Evolutionary conservation across 2,888 invertebrate genomes (phyloP).

Genomic region (Arctia plantaginis): DNA sequence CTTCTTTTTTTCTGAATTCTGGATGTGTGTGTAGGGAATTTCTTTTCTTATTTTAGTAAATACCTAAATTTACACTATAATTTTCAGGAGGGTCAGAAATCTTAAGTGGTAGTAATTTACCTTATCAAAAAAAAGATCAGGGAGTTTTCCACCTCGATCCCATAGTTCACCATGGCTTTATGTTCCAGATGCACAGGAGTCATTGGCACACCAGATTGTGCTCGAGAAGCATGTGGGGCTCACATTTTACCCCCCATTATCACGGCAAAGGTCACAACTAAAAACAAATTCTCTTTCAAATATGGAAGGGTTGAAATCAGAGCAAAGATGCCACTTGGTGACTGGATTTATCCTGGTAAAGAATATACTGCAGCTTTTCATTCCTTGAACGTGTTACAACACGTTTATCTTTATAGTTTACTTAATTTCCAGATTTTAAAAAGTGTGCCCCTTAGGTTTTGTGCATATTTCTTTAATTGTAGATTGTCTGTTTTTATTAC

Average conservation of each 20-base stretch:
- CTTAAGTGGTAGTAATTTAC: no score
- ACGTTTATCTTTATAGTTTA: background rate
- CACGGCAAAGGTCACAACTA: constrained; percentile 89
- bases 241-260: constrained; percentile 90
- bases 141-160: background rate
- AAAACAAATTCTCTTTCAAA: constrained; percentile 88
- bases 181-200: constrained; percentile 81
- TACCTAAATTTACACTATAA: no score
- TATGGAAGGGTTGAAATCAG: constrained; percentile 90
- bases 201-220: constrained; percentile 79
- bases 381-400: background rate
- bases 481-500: background rate
- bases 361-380: background rate
- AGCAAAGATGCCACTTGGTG: constrained; percentile 91
- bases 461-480: background rate
- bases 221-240: constrained; percentile 77
- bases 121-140: background rate
- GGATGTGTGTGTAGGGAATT: no score
- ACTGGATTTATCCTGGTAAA: constrained; percentile 92
- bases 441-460: background rate
- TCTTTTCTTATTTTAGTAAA: no score
- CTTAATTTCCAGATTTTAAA: background rate
- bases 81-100: no score
- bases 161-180: background rate
- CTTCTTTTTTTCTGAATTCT: no score